These are phyloP conservation scores for Dyspetes luteomarginatus DNA, from an alignment of 2,888 invertebrate genomes.

Conservation along the genomic window DNA sequence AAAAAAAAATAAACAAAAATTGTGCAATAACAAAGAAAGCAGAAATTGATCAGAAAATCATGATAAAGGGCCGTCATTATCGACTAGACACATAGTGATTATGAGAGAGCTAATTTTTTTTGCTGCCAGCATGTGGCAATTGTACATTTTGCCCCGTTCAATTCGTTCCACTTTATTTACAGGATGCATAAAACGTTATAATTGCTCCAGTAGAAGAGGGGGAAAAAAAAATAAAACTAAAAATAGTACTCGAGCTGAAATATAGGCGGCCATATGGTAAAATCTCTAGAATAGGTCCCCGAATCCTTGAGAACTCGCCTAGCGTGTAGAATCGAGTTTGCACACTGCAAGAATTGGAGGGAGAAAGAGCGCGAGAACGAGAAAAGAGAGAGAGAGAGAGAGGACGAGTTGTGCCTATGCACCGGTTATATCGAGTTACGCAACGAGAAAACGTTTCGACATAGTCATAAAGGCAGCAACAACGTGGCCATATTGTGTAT, in stretches of 20 bases:
- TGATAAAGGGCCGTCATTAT: too few species aligned
- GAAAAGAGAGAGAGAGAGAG: constrained; percentile 29
- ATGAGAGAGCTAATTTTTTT: too few species aligned
- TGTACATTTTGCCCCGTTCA: neutral
- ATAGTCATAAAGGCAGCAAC: constrained; percentile 34
- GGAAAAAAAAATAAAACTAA: neutral
- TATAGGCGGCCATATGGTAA: too few species aligned
- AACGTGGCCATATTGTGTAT: constrained; percentile 21
- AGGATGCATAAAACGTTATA: neutral
- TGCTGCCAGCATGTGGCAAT: neutral
- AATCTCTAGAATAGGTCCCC: constrained; percentile 18
- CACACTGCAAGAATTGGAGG: too few species aligned
- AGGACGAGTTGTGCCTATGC: constrained; percentile 5
- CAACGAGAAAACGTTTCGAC: constrained; percentile 46
- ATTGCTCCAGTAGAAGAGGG: neutral
- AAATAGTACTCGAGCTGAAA: too few species aligned
- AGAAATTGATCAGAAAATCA: too few species aligned
- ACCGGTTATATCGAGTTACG: constrained; percentile 32
- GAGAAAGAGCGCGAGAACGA: neutral
- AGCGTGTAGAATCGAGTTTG: too few species aligned
- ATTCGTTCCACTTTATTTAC: neutral
- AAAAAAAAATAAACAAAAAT: too few species aligned
- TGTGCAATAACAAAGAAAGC: too few species aligned
- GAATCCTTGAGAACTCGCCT: neutral
- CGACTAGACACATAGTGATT: too few species aligned